phyloP scores from a whole-genome alignment of 2,113 vertebrate species.

The Acanthisitta chloris region DNA sequence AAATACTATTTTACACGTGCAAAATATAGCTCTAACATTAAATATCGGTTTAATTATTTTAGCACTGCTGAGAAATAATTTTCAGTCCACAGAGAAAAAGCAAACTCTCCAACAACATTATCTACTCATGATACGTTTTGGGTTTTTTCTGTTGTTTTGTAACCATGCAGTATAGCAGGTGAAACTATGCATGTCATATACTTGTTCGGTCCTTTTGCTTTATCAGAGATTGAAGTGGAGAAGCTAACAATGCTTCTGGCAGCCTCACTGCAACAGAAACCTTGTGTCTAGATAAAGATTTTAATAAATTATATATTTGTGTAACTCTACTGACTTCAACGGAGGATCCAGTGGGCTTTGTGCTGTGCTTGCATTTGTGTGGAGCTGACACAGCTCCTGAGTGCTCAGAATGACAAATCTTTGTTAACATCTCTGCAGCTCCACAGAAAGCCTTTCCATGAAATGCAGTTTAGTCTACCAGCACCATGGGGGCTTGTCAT shows the following conservation, averaged over 20 bases:
- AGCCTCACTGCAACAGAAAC: not conserved
- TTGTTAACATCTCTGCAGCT: not conserved
- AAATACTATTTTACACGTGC: not conserved
- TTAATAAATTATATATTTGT: not conserved
- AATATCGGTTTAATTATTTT: not conserved
- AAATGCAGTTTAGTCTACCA: not conserved
- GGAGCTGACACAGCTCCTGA: conserved; percentile 23
- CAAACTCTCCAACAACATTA: not conserved
- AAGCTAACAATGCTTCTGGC: not conserved
- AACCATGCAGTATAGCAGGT: not conserved
- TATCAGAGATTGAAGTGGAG: not conserved
- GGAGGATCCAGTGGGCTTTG: not conserved
- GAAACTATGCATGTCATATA: not conserved
- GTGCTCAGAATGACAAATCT: conserved; percentile 23
- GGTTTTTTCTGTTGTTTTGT: not conserved
- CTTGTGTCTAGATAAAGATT: not conserved
- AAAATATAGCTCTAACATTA: not conserved
- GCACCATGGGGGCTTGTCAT: not conserved
- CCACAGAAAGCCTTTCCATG: not conserved
- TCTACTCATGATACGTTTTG: not conserved
- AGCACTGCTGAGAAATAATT: not conserved
- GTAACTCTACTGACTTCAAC: not conserved
- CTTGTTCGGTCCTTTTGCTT: not conserved
- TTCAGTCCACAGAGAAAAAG: not conserved
- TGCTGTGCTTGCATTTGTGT: not conserved